Percentiles rank a stretch among this genome's conserved stretches.
Evolutionary conservation across 2,888 invertebrate genomes (phyloP).

Genomic region (Andrena minutula): DNA sequence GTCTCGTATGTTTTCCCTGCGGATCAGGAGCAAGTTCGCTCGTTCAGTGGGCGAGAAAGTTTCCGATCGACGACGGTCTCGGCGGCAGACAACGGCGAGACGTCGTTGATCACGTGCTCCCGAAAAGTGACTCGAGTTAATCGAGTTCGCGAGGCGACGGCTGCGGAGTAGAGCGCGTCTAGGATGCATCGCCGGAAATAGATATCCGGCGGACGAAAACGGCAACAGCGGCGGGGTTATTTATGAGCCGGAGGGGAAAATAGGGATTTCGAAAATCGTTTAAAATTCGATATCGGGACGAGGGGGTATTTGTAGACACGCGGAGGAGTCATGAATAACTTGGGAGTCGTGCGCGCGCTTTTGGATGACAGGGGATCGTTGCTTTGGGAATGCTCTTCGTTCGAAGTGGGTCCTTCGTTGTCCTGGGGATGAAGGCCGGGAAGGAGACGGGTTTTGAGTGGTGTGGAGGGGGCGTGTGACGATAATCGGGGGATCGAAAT

Average conservation of each 20-base stretch:
- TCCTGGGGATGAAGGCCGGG: too few species aligned
- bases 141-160: constrained; percentile 13
- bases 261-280: constrained; percentile 22
- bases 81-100: too few species aligned
- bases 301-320: constrained; percentile 8
- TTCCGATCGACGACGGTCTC: too few species aligned
- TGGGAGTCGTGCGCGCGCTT: neutral
- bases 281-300: constrained; percentile 19
- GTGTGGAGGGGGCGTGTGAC: too few species aligned
- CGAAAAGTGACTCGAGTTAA: constrained; percentile 16
- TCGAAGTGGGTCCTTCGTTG: too few species aligned
- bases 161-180: neutral
- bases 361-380: too few species aligned
- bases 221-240: neutral
- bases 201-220: constrained; percentile 14
- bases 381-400: too few species aligned
- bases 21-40: too few species aligned
- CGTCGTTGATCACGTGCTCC: neutral
- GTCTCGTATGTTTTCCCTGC: too few species aligned
- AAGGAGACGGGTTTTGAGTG: too few species aligned
- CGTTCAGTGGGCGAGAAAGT: too few species aligned
- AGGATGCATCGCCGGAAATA: constrained; percentile 14
- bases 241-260: neutral
- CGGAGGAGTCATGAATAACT: neutral
- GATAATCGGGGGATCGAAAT: too few species aligned